Base-by-base conservation (phyloP, 2,797 vertebrate genomes). In the Tachyglossus aculeatus region DNA sequence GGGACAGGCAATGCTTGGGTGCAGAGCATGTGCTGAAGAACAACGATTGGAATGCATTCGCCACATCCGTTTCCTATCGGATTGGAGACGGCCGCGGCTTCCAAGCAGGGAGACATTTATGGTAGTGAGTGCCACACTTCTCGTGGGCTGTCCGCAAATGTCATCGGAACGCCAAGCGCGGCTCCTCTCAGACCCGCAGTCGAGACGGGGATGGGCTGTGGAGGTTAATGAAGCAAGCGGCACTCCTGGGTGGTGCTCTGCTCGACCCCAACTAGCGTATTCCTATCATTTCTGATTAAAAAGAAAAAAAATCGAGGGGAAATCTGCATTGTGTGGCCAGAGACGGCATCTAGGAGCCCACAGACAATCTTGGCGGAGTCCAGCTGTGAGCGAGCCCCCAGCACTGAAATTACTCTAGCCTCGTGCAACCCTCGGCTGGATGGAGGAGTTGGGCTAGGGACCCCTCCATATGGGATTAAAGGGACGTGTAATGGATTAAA, bases 401-500 rank as follows among this genome's bases (percentile, higher is more conserved):
- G 73, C n/a, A 67, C 86, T 50, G 63, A 81, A 76, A 86, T 83
- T 77, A 80, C 83, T n/a, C n/a, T 89, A 79, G 86, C 71, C 84
- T 71, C 9, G 51, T 32, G 62, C 82, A 74, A 82, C 78, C 88
- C 81, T 32, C 74, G 9, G 56, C 84, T 74, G 72, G 3, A 38
- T 64, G 5, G 29, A 43, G 53, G 91, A 92, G 91, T 78, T 92
- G 90, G 88, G 90, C 88, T 88, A 91, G 85, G 81, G 88, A 62
- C 82, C 84, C 85, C 88, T 89, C 89, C 79, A 7, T 52, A 59
- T 85, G 86, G 90, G 88, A 91, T 89, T 89, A 88, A 85, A 88
- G 84, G 85, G 84, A 89, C 77, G 88, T 78, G 85, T 88, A 84
- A 88, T 88, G 91, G 91, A 92, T 90, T 90, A 91, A 90, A 91